A percentile compares a stretch with the other conserved stretches of the same genome.
Evolutionary conservation across 2,888 invertebrate species (phyloP).

Genomic region (Lottia scabra): DNA sequence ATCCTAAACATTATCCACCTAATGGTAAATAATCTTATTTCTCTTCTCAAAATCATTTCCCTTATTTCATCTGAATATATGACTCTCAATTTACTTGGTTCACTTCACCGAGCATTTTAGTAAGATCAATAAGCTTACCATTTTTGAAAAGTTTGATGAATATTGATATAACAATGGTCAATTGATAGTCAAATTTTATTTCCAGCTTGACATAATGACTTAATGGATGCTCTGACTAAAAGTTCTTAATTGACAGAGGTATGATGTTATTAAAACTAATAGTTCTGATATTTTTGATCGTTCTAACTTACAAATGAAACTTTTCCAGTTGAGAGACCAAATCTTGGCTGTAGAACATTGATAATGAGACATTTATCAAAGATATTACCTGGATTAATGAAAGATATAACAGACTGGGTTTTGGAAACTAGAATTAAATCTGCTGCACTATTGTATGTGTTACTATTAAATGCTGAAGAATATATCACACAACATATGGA

Average conservation of each 20-base stretch:
- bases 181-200: too few species aligned
- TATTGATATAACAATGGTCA: too few species aligned
- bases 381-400: conserved; percentile 78
- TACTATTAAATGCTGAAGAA: conserved; percentile 81
- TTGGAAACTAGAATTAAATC: conserved; percentile 78
- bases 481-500: conserved; percentile 78
- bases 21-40: conserved; percentile 68
- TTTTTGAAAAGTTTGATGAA: too few species aligned
- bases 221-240: too few species aligned
- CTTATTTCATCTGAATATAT: not conserved
- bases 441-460: conserved; percentile 80
- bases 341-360: conserved; percentile 85
- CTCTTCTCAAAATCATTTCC: not conserved
- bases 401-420: conserved; percentile 85
- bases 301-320: too few species aligned
- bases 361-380: conserved; percentile 80
- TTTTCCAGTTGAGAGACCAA: conserved; percentile 79
- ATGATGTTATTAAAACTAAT: too few species aligned
- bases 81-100: too few species aligned
- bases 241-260: too few species aligned
- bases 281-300: too few species aligned
- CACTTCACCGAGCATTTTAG: too few species aligned
- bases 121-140: too few species aligned
- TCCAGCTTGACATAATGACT: too few species aligned
- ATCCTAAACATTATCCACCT: conserved; percentile 80